These are phyloP conservation scores for Pterocles orientalis DNA, from an alignment of 2,113 vertebrate species.

Conservation along the genomic window DNA sequence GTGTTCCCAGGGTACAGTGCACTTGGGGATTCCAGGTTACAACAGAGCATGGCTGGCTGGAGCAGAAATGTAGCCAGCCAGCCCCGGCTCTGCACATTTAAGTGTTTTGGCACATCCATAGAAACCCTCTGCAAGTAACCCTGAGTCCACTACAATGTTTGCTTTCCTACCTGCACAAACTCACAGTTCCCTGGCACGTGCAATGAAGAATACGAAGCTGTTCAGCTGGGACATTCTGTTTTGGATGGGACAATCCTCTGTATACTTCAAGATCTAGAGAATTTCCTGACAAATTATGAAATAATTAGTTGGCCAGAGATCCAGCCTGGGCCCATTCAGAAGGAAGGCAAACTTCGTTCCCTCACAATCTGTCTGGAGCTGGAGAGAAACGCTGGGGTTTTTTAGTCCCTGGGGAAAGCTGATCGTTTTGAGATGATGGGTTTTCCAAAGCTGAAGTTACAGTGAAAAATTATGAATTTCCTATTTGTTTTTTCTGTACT, in stretches of 20 bases:
- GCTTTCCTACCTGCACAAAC: background rate
- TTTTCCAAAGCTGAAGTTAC: constrained; percentile 4
- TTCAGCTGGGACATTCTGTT: background rate
- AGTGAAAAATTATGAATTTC: background rate
- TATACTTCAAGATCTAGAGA: constrained; percentile 21
- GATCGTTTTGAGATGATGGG: background rate
- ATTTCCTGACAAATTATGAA: constrained; percentile 47
- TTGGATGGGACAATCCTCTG: background rate
- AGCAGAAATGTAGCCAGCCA: background rate
- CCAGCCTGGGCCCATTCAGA: background rate
- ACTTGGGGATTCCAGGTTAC: background rate
- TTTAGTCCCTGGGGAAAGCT: background rate
- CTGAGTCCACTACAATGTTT: background rate
- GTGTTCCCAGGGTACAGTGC: background rate
- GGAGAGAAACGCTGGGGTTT: background rate
- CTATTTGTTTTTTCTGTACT: background rate
- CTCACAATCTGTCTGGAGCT: background rate
- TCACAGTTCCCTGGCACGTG: background rate
- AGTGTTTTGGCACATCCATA: background rate
- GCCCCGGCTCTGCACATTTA: background rate
- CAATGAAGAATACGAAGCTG: background rate
- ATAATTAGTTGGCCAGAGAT: constrained; percentile 29
- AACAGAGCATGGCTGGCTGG: background rate
- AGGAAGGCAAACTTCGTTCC: constrained; percentile 5
- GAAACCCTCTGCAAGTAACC: background rate